Percentiles rank a stretch among this genome's conserved stretches.
These are phyloP conservation scores for Gymnothorax javanicus DNA, from an alignment of 2,797 vertebrate genomes.

Conservation along the genomic window DNA sequence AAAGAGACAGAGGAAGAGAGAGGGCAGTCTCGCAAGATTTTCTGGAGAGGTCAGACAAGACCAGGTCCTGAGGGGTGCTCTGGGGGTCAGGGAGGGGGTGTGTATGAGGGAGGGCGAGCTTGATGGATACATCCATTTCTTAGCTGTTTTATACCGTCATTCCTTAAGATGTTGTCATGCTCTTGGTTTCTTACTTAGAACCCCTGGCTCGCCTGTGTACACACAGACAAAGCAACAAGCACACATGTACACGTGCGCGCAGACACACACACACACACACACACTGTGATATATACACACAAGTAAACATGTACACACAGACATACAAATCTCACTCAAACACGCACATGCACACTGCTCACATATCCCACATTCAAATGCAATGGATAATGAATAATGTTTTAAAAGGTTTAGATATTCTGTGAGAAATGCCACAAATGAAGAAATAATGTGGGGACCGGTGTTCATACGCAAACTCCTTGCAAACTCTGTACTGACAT, in stretches of 20 bases:
- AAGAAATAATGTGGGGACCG: not conserved
- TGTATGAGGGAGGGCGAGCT: not conserved
- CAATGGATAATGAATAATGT: too few species aligned
- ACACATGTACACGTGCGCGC: too few species aligned
- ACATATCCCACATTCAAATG: not conserved
- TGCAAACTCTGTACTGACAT: not conserved
- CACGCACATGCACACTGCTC: not conserved
- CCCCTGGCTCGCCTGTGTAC: not conserved
- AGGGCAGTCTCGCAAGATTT: slow-evolving; percentile 52
- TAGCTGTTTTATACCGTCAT: slow-evolving; percentile 42
- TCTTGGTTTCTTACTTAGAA: slow-evolving; percentile 42
- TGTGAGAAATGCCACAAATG: not conserved
- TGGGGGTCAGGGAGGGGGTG: not conserved
- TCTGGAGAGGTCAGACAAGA: slow-evolving; percentile 70
- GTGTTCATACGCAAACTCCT: not conserved
- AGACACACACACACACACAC: not conserved
- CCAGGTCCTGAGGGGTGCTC: slow-evolving; percentile 66
- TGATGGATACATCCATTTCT: slow-evolving; percentile 35
- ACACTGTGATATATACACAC: not conserved
- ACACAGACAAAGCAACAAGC: not conserved
- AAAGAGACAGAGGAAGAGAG: slow-evolving; percentile 37
- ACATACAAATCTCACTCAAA: not conserved
- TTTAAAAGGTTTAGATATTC: not conserved
- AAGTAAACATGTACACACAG: not conserved
- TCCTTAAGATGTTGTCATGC: slow-evolving; percentile 62